Base-by-base conservation (phyloP, 2,888 invertebrate species). In the Caenorhabditis imperialis region DNA sequence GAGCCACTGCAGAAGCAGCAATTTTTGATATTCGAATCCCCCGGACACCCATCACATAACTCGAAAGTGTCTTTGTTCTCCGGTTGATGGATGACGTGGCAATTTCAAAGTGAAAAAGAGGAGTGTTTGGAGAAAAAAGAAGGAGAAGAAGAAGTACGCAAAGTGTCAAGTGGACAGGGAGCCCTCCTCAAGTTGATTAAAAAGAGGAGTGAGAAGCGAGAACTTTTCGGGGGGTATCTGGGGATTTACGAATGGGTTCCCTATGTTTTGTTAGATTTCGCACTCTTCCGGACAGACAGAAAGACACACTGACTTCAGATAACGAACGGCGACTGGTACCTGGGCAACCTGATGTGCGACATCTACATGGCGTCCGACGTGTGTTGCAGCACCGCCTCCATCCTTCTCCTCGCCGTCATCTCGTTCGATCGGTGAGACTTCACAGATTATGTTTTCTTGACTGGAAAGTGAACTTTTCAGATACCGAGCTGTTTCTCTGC, bases 401-500 rank as follows among this genome's bases (percentile, higher is more conserved):
- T 90, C 48, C 86, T 91, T 20, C 89, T 90, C 57, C 87, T 90
- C n/a, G 90, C 90, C 7, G 90, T 90, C 23, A 90, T 91, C 55
- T 89, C 89, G 71, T 89, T 90, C 47, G 90, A 90, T 84, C 88
- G 90, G 90, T 90, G 75, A 30, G 62, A 38, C 27, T 23, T 14
- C n/a, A n/a, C 27, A 30, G 33, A 48, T n/a, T 20, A 8, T 45
- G 18, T 18, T 53, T 22, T 37, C 37, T 22, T 23, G 8, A 30
- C 6, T 6, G 10, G 30, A 22, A 54, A 8, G 44, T 23, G 54
- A 25, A 14, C 30, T 14, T 76, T 84, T 25, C 87, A 98, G 98
- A 91, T 99, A 96, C 90, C 96, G 98, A 87, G 99, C 99, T 79
- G 98, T 99, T 84, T 98, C 97, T 48, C 94, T 95, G 89, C 99